Evolutionary conservation across 2,797 vertebrate species (phyloP).

Genomic region (Apogon hyalosoma): DNA sequence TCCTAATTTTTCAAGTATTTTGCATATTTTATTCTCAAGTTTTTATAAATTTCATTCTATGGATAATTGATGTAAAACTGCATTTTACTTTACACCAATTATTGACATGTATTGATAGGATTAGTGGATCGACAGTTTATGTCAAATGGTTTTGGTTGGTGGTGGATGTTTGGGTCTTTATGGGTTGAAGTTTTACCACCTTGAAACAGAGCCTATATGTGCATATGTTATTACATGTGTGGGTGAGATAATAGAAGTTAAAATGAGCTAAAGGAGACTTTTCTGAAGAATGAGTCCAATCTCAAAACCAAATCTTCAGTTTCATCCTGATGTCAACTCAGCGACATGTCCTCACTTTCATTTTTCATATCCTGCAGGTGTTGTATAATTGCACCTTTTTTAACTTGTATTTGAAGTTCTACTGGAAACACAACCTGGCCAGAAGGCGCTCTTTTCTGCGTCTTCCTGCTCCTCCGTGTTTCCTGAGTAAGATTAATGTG

Average conservation of each 20-base stretch:
- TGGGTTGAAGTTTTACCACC: not conserved
- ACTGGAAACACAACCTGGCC: not conserved
- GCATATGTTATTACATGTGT: not conserved
- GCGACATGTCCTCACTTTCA: not conserved
- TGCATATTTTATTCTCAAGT: too few relatives aligned
- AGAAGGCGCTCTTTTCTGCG: not conserved
- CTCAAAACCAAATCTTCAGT: too few relatives aligned
- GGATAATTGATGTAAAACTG: too few relatives aligned
- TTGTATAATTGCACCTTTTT: conserved; percentile 17
- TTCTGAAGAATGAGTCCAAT: too few relatives aligned
- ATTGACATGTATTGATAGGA: too few relatives aligned
- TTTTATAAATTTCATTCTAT: too few relatives aligned
- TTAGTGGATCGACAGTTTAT: too few relatives aligned
- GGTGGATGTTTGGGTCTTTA: too few relatives aligned
- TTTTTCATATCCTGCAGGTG: conserved; percentile 5
- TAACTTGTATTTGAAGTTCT: not conserved
- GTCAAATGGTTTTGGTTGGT: too few relatives aligned
- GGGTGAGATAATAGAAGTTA: not conserved
- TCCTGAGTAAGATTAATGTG: conserved; percentile 50
- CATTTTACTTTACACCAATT: too few relatives aligned
- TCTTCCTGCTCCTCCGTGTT: conserved; percentile 1
- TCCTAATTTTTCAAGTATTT: too few relatives aligned
- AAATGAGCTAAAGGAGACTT: not conserved
- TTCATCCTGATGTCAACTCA: not conserved
- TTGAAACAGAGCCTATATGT: not conserved